Evolutionary conservation across 2,888 invertebrate genomes (phyloP).

Genomic region (Hipparchia semele): DNA sequence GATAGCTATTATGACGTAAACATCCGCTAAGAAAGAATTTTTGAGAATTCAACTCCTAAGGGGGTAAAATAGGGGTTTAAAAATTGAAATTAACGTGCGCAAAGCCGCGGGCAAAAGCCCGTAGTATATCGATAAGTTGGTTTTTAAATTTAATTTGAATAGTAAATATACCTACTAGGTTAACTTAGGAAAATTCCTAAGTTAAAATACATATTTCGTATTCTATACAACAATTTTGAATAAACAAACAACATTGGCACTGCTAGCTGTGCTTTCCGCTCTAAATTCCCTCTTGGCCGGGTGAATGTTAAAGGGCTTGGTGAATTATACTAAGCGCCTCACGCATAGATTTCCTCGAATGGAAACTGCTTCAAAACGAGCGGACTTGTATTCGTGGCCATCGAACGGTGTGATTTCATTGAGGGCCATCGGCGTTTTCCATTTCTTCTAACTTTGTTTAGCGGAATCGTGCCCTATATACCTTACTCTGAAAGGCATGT

Average conservation of each 20-base stretch:
- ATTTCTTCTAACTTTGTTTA: conserved; percentile 7
- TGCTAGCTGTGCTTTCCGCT: conserved; percentile 12
- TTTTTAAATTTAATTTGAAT: no score
- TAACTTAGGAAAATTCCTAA: background rate
- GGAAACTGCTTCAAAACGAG: conserved; percentile 25
- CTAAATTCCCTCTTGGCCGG: conserved; percentile 9
- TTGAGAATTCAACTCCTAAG: no score
- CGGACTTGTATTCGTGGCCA: conserved; percentile 10
- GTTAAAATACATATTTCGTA: background rate
- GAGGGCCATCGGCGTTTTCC: background rate
- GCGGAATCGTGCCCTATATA: conserved; percentile 1
- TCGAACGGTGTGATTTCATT: conserved; percentile 6
- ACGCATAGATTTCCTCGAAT: conserved; percentile 40
- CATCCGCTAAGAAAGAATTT: no score
- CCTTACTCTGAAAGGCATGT: no score
- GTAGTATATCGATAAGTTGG: no score
- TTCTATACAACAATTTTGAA: conserved; percentile 7
- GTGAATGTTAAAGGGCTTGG: conserved; percentile 16
- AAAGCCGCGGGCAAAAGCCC: no score
- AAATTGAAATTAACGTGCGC: no score
- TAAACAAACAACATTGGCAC: conserved; percentile 22
- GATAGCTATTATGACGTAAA: no score
- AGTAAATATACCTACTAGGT: background rate
- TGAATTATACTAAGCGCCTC: conserved; percentile 35
- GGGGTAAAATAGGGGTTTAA: no score